Base-by-base conservation (phyloP, 2,113 vertebrate species). In the Actinemys pallida region DNA sequence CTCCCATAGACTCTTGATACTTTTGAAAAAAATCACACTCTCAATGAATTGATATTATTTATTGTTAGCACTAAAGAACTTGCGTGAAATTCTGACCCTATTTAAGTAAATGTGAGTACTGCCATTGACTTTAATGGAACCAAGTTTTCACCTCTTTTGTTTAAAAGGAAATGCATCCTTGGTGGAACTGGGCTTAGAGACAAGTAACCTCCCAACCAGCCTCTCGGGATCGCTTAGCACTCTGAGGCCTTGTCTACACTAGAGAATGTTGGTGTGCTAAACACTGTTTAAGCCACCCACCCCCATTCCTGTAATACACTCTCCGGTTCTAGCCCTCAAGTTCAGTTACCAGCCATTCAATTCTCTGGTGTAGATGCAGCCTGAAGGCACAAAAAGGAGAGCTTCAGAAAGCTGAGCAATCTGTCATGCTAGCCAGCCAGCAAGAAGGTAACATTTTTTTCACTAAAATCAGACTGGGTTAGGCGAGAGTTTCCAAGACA, bases 401-500 rank as follows among this genome's bases (percentile, higher is more conserved):
- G 14, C 39, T 90, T 82, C 14, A 87, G 1, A 84, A 47, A 27
- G 1, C 25, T 72, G 19, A 72, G 65, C 65, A 39, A 39, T 39
- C 9, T 72, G 19, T n/a, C 19, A 72, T 72, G 19, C 8, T 39
- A n/a, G 65, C 65, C 22, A 72, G 19, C n/a, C 65, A 39, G 35
- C n/a, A 10, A 22, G n/a, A 39, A 72, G 31, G 35, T 39, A 39
- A 62, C 12, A 62, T 47, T 27, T 45, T 76, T n/a, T 78, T 87
- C 29, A 13, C 78, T 1, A 24, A 75, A 11, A 2, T 27, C 69
- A 86, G 52, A 29, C 50, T 49, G 24, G 56, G 88, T 90, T 72
- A 53, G 91, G 62, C 42, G 54, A n/a, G 75, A 81, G 81, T 96
- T 56, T 89, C 92, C 93, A 86, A 90, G 47, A 96, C 84, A 96